Percentiles rank a stretch among this genome's conserved stretches.
phyloP scores from a whole-genome alignment of 1,140 invertebrate species.

The Pachypsylla venusta region DNA sequence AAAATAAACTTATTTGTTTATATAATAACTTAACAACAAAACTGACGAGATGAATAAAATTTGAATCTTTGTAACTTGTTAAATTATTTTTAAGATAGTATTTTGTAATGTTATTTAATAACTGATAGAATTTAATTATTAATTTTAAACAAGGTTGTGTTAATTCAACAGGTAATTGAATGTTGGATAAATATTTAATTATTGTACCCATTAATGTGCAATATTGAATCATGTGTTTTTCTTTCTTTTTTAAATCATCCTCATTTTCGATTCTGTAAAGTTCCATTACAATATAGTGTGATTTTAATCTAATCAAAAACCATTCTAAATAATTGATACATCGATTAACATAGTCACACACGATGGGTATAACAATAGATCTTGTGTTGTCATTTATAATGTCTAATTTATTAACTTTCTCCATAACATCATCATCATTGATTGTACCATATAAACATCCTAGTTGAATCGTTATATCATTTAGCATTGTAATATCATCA shows the following conservation, averaged over 20 bases:
- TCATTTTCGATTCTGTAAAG: neutral
- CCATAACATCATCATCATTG: too few relatives aligned
- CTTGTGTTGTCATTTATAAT: neutral
- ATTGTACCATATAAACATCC: neutral
- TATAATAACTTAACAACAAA: neutral
- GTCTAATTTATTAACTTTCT: neutral
- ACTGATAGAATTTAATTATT: neutral
- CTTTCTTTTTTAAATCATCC: conserved; percentile 1
- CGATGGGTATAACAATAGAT: neutral
- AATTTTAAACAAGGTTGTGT: neutral
- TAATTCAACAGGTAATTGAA: neutral
- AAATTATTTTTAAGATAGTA: neutral
- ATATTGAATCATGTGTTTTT: neutral
- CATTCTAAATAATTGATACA: neutral
- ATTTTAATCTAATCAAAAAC: neutral
- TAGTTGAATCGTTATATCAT: neutral
- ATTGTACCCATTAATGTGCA: neutral
- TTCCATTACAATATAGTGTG: neutral
- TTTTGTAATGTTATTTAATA: neutral
- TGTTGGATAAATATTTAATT: neutral
- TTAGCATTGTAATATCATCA: neutral
- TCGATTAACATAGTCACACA: neutral
- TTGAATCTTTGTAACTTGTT: neutral
- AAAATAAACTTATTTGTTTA: neutral
- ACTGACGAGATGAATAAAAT: neutral